Evolutionary conservation across 1,140 invertebrate genomes (phyloP).

Genomic region (Ladona fulva): DNA sequence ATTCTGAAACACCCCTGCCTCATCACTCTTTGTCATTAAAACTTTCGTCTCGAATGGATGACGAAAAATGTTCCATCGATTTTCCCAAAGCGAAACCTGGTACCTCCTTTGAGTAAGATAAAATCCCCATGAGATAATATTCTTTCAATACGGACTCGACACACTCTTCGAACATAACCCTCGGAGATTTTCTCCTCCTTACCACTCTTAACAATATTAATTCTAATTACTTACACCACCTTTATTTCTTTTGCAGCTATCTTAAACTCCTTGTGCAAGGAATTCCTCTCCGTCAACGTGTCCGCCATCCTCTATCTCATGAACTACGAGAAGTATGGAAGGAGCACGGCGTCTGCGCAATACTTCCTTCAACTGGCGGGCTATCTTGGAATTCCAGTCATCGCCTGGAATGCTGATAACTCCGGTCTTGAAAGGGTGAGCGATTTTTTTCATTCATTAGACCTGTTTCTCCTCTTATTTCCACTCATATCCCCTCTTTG

Average conservation of each 20-base stretch:
- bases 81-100: too few relatives aligned
- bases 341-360: slow-evolving; percentile 84
- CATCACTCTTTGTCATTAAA: too few relatives aligned
- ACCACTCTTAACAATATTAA: too few relatives aligned
- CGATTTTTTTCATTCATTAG: slow-evolving; percentile 17
- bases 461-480: neutral
- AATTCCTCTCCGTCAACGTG: slow-evolving; percentile 79
- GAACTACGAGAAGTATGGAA: slow-evolving; percentile 76
- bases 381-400: slow-evolving; percentile 77
- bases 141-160: too few relatives aligned
- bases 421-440: slow-evolving; percentile 67
- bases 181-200: too few relatives aligned
- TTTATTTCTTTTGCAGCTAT: slow-evolving; percentile 55
- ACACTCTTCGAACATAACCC: too few relatives aligned
- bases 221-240: neutral
- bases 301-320: slow-evolving; percentile 87
- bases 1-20: too few relatives aligned
- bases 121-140: too few relatives aligned
- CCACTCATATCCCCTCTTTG: neutral
- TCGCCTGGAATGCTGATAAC: slow-evolving; percentile 92
- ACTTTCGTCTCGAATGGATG: too few relatives aligned
- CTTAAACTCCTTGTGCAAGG: slow-evolving; percentile 73
- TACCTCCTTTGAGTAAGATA: too few relatives aligned
- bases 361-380: slow-evolving; percentile 87
- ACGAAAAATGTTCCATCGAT: too few relatives aligned